Evolutionary conservation across 2,113 vertebrate genomes (phyloP), one percentile per base, ranked within the genome.

Genomic region (Galeopterus variegatus): DNA sequence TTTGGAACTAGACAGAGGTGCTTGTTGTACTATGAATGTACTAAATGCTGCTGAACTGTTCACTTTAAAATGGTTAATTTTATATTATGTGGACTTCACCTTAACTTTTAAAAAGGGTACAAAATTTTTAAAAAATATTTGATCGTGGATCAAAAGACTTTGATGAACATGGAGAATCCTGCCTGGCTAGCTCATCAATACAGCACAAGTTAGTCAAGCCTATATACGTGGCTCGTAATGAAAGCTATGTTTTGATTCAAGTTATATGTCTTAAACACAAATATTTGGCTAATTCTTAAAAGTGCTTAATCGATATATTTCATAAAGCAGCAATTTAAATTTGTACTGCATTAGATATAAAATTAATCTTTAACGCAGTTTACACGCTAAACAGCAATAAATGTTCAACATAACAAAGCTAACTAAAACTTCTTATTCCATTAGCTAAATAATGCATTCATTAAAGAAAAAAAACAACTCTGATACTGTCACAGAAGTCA

Each of bases 381-480:
- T 85, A 58, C 6, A 79, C 54, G 76, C 19, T 67, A 45, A 88
- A 76, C 56, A 73, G 11, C 17, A 64, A 18, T 58, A 87, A 65
- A 80, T 48, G 19, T 76, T 50, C 87, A 81, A 69, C 69, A 77
- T 26, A 80, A 24, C 8, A 13, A 85, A 36, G 48, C 48, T 85
- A 90, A 76, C 41, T 83, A 60, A 93, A 84, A 72, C 50, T n/a
- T 67, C 77, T 56, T 77, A 84, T 28, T 70, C 56, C 58, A 12
- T 89, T 85, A 82, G 87, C 58, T 69, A 81, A 75, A 67, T 75
- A 50, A 33, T 75, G 5, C 64, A 2, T 54, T 87, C 60, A 33
- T 88, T 83, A 62, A 89, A 73, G 93, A 52, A 67, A 80, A 80
- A 96, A 94, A 76, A 70, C 33, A 48, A 67, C 12, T 81, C 72